phyloP scores from a whole-genome alignment of 2,888 invertebrate genomes.

The Craniophora ligustri region DNA sequence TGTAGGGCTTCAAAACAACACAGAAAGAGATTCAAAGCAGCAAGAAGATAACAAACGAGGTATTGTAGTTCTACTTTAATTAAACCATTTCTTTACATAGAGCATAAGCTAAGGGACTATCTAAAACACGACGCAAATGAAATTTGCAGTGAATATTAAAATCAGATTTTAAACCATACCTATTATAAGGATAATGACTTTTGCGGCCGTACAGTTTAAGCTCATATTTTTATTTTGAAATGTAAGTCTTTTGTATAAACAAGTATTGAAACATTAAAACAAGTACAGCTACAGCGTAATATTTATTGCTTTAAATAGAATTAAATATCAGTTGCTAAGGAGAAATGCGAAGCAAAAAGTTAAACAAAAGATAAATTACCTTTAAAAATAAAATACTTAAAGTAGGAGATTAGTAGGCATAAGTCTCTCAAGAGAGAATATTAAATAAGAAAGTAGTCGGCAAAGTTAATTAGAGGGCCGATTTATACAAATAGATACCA shows the following conservation, averaged over 20 bases:
- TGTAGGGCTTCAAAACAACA: background rate
- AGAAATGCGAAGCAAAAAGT: background rate
- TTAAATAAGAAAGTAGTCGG: constrained; percentile 21
- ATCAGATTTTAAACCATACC: background rate
- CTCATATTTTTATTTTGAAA: too few species aligned
- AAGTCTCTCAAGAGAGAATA: constrained; percentile 23
- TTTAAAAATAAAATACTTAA: constrained; percentile 29
- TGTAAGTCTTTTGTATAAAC: too few species aligned
- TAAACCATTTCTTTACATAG: constrained; percentile 11
- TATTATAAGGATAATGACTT: background rate
- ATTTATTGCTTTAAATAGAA: background rate
- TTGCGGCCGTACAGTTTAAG: background rate
- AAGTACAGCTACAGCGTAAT: background rate
- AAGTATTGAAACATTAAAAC: background rate
- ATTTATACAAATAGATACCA: constrained; percentile 17
- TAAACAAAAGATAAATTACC: constrained; percentile 15
- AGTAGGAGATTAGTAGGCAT: constrained; percentile 25
- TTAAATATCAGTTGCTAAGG: background rate
- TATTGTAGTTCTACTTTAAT: constrained; percentile 10
- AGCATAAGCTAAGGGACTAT: background rate
- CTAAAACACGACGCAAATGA: background rate
- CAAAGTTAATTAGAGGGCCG: constrained; percentile 19
- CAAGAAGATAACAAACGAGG: constrained; percentile 9
- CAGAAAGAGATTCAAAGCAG: background rate
- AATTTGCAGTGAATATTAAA: background rate